Evolutionary conservation across 1,140 invertebrate species (phyloP), one percentile per base, ranked within the genome.

Genomic region (Cydia amplana): DNA sequence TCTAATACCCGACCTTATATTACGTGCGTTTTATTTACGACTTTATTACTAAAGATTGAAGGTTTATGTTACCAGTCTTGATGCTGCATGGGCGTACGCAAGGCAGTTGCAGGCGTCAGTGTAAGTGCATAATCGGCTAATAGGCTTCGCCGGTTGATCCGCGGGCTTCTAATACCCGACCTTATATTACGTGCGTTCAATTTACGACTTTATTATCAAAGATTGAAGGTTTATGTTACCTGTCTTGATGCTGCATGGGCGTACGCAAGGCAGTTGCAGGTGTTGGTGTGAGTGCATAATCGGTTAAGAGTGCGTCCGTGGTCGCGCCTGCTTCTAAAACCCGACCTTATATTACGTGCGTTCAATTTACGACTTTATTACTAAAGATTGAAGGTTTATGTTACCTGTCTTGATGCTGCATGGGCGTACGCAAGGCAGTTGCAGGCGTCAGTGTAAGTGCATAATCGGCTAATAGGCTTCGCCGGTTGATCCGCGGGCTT

Each of bases 381-480:
- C 25, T 25, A 25, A 25, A 25, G 25, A 1, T 25, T 25, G 25
- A 25, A 25, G 60, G 10, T 25, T 64, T 25, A 63, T 9, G 4
- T 9, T 73, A 87, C 87, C 88, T 80, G 83, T 90, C 87, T 6
- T 85, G 85, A 25, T 83, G 79, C 7, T 79, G 81, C 36, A 70
- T 96, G 0, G 98, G 97, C 1, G 98, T 99, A 75, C 98, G 94
- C 6, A 98, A 97, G 9, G 98, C 99, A 43, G 95, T 94, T 16
- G 95, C 94, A 14, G 95, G 91, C 87, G 95, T 95, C 77, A 97
- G 96, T 1, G 97, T 96, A 12, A 98, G 94, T 5, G 96, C 96
- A 93, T 99, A 99, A 93, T 99, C 98, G 43, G 97, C 96, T 1
- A 99, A 92, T 99, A 94, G 74, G 97, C 96, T 86, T 98, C 97